Conservation (phyloP, 1,140 invertebrate genomes). For the Panonychus citri region DNA sequence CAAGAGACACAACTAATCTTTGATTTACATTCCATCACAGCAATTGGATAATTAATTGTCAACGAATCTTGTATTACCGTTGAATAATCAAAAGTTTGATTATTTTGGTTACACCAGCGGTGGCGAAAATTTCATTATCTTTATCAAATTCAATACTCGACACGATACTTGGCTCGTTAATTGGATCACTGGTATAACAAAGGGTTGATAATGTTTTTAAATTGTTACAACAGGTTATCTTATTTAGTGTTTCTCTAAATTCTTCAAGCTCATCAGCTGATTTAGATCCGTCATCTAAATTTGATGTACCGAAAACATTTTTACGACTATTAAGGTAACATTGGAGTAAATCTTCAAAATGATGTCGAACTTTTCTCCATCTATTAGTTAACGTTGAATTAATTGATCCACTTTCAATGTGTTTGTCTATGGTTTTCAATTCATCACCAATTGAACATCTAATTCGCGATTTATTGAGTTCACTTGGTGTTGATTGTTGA, state of each 20-base stretch:
- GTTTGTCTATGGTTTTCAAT: not conserved
- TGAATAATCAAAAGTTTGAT: slow-evolving; percentile 73
- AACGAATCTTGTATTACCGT: slow-evolving; percentile 55
- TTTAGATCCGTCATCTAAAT: slow-evolving; percentile 16
- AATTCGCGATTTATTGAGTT: not conserved
- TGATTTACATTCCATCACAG: slow-evolving; percentile 76
- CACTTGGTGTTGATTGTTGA: not conserved
- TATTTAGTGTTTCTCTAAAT: slow-evolving; percentile 63
- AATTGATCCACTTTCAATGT: not conserved
- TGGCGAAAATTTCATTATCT: slow-evolving; percentile 85
- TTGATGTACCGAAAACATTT: slow-evolving; percentile 32
- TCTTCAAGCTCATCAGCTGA: slow-evolving; percentile 35
- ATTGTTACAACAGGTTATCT: slow-evolving; percentile 60
- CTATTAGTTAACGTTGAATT: slow-evolving; percentile 22
- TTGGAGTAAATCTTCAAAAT: slow-evolving; percentile 72
- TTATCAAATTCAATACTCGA: slow-evolving; percentile 91
- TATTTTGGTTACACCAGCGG: slow-evolving; percentile 81
- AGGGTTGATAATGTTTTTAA: slow-evolving; percentile 58
- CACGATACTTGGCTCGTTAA: slow-evolving; percentile 73
- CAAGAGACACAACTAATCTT: slow-evolving; percentile 88
- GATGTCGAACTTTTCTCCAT: slow-evolving; percentile 49
- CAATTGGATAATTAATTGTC: slow-evolving; percentile 73
- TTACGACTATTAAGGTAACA: slow-evolving; percentile 56
- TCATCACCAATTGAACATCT: not conserved
- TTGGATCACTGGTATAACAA: slow-evolving; percentile 68